phyloP scores from a whole-genome alignment of 1,140 invertebrate genomes.

The Drosophila novamexicana region DNA sequence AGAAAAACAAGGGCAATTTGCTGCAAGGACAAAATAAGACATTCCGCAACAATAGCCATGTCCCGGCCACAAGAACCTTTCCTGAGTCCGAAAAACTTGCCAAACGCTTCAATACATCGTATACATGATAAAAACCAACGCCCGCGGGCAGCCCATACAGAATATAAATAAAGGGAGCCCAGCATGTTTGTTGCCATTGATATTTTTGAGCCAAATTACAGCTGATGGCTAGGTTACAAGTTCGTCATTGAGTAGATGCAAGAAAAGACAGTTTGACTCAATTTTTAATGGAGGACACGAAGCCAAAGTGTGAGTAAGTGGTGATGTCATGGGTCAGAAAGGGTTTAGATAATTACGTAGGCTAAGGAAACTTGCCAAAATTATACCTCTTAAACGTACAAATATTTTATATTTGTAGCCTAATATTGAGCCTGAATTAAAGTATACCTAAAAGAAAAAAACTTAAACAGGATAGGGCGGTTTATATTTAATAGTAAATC shows the following conservation, averaged over 20 bases:
- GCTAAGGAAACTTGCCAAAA: too few relatives aligned
- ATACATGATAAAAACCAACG: conserved; percentile 54
- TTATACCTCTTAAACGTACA: too few relatives aligned
- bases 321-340: too few relatives aligned
- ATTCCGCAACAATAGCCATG: conserved; percentile 72
- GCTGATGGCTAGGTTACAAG: neutral
- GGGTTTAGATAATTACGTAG: too few relatives aligned
- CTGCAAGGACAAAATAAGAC: conserved; percentile 65
- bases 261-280: neutral
- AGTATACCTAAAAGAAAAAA: neutral
- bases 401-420: too few relatives aligned
- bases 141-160: conserved; percentile 11
- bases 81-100: conserved; percentile 49
- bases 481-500: too few relatives aligned
- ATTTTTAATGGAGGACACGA: neutral
- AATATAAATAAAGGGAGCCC: conserved; percentile 24
- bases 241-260: neutral
- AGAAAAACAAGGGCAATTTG: conserved; percentile 60
- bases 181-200: conserved; percentile 52
- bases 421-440: too few relatives aligned
- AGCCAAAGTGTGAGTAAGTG: too few relatives aligned
- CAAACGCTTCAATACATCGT: conserved; percentile 54
- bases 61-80: conserved; percentile 43
- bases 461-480: neutral
- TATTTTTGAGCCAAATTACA: conserved; percentile 26